Conservation (phyloP, 2,888 invertebrate species). For the Stenodera caucasica region DNA sequence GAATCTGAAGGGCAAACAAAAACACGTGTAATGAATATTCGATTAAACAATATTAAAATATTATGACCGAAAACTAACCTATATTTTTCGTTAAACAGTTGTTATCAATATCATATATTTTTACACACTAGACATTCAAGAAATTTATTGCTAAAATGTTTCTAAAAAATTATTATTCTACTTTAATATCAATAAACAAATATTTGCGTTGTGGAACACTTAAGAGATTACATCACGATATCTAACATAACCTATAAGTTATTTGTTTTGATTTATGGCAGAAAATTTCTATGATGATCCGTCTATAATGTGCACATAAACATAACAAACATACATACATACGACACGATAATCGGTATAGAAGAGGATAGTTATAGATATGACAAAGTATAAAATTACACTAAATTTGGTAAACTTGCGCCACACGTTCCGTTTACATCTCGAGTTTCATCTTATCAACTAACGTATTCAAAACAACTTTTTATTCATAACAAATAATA, state of each 20-base stretch:
- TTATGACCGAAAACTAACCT: constrained; percentile 11
- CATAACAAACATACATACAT: background rate
- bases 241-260: constrained; percentile 37
- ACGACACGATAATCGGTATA: background rate
- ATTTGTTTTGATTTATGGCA: constrained; percentile 33
- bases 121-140: constrained; percentile 7
- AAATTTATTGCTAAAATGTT: constrained; percentile 19
- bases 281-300: background rate
- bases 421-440: too few species aligned
- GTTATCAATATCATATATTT: constrained; percentile 1
- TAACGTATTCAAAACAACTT: too few species aligned
- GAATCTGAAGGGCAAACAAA: constrained; percentile 16
- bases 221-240: constrained; percentile 39
- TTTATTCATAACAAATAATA: too few species aligned
- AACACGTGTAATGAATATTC: constrained; percentile 20
- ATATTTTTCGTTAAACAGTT: background rate
- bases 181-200: constrained; percentile 37
- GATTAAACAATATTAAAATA: constrained; percentile 11
- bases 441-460: too few species aligned
- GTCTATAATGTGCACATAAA: background rate
- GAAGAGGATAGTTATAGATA: background rate
- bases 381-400: background rate
- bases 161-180: constrained; percentile 14
- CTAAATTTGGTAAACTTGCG: background rate
- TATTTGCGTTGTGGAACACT: constrained; percentile 37